phyloP scores from a whole-genome alignment of 2,113 vertebrate species.

The Zootoca vivipara region DNA sequence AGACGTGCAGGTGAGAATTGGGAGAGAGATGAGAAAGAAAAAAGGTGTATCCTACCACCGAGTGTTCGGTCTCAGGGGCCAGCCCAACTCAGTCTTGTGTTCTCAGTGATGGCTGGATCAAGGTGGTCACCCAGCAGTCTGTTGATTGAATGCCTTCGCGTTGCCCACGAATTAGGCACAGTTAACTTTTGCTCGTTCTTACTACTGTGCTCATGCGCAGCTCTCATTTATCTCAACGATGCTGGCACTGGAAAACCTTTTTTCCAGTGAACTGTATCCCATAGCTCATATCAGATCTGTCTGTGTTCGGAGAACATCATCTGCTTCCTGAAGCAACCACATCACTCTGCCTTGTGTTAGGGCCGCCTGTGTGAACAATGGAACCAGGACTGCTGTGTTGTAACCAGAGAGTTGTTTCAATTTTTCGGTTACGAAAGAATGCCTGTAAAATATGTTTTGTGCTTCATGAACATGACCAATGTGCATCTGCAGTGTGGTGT shows the following conservation, averaged over 20 bases:
- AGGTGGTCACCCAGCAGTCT: too few relatives aligned
- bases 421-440: not conserved
- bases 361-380: not conserved
- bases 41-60: not conserved
- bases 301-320: not conserved
- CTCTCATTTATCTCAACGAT: not conserved
- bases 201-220: not conserved
- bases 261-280: too few relatives aligned
- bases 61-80: not conserved
- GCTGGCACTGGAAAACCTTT: not conserved
- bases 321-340: not conserved
- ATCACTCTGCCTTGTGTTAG: not conserved
- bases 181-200: not conserved
- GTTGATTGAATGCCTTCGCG: not conserved
- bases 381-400: not conserved
- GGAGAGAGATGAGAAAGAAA: not conserved
- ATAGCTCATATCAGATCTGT: not conserved
- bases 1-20: not conserved
- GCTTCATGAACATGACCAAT: not conserved
- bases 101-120: not conserved
- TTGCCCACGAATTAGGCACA: not conserved
- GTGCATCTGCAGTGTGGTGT: too few relatives aligned
- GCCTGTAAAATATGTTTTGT: not conserved
- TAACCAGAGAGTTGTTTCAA: not conserved
- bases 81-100: not conserved